Evolutionary conservation across 2,888 invertebrate genomes (phyloP), one percentile per base, ranked within the genome.

Genomic region (Lamellibrachia satsuma): DNA sequence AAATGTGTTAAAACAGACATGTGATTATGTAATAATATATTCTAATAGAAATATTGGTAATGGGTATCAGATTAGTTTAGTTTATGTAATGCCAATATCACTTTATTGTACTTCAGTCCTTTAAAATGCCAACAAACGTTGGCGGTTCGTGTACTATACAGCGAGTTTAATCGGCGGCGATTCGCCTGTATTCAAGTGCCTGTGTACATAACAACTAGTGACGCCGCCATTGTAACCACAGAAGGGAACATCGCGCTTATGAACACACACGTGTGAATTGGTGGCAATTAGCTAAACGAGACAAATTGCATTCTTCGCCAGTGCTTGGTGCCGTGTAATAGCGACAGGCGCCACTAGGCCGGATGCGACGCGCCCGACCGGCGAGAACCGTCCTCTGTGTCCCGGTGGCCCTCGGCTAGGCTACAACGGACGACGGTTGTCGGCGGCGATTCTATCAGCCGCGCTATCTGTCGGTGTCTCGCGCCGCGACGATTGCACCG

Each of bases 221-320:
- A 75, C 75, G 75, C 75, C 75, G 75, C n/a, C 6, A 75, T 75
- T 75, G 75, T 75, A 75, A 22, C 75, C n/a, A 75, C 75, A 75
- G 75, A 75, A 15, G 75, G 75, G 15, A 75, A 75, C 22, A 75
- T 75, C 75, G 75, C 75, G 75, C 75, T 75, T 75, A 75, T 75
- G 75, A 75, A 75, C 75, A 75, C 75, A 75, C 75, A 75, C 75
- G 75, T 75, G 75, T 75, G 75, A 75, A 75, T 75, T 75, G 75
- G 75, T n/a, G 6, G 75, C n/a, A 75, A 75, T 75, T 75, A 75
- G 75, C 75, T 75, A 75, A 75, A 75, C 75, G 75, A 75, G 75
- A 22, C 75, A 75, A 75, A 75, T 75, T 75, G 75, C 75, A 75
- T 75, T 75, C 75, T 75, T 75, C 75, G 75, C 75, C 75, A 22